These are phyloP conservation scores for Diaprepes abbreviatus DNA, from an alignment of 2,888 invertebrate species.

Conservation along the genomic window DNA sequence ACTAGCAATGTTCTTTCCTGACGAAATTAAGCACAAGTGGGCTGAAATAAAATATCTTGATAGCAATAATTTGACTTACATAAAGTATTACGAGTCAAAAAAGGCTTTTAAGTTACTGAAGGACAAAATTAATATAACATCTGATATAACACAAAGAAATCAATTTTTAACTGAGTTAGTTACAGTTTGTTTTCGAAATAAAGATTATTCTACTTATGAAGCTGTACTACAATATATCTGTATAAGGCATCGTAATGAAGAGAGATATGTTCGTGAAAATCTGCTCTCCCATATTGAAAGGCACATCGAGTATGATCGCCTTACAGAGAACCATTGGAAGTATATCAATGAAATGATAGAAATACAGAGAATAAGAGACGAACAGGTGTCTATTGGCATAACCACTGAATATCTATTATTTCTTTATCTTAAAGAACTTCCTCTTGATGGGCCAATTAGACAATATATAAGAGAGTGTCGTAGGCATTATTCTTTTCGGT, in stretches of 20 bases:
- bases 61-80: constrained; percentile 35
- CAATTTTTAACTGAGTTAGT: constrained; percentile 45
- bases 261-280: constrained; percentile 1
- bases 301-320: constrained; percentile 32
- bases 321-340: constrained; percentile 52
- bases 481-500: background rate
- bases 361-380: constrained; percentile 38
- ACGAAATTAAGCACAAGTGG: constrained; percentile 47
- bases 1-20: constrained; percentile 30
- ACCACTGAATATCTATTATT: constrained; percentile 45
- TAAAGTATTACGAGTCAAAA: constrained; percentile 46
- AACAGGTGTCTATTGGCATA: constrained; percentile 5
- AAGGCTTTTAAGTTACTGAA: constrained; percentile 51
- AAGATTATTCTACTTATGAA: constrained; percentile 50
- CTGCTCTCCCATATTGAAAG: constrained; percentile 15
- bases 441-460: constrained; percentile 3
- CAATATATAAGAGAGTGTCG: background rate
- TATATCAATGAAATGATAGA: constrained; percentile 50
- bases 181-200: constrained; percentile 47
- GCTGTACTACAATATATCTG: constrained; percentile 53
- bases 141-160: constrained; percentile 44
- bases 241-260: constrained; percentile 53
- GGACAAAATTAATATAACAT: constrained; percentile 54
- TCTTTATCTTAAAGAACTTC: constrained; percentile 42
- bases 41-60: constrained; percentile 46